These are phyloP conservation scores for Drosophila serrata DNA, from an alignment of 1,140 invertebrate species.

Conservation along the genomic window DNA sequence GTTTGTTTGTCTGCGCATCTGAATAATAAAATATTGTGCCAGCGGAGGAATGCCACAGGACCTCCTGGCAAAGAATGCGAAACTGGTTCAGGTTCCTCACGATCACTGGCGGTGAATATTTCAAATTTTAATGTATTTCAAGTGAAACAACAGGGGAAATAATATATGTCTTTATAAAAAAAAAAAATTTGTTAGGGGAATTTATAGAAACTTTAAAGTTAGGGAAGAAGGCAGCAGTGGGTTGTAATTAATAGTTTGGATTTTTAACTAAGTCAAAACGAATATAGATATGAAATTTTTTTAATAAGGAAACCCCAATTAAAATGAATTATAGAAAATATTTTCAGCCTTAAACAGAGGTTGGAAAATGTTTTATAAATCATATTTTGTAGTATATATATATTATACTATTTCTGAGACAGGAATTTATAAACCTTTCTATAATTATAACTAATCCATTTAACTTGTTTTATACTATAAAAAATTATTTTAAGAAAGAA, in stretches of 20 bases:
- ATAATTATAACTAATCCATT: neutral
- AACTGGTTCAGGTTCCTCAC: conserved; percentile 15
- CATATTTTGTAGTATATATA: neutral
- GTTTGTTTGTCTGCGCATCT: conserved; percentile 52
- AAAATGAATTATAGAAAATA: no score
- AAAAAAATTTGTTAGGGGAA: neutral
- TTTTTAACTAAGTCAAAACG: neutral
- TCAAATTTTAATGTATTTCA: neutral
- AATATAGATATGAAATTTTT: neutral
- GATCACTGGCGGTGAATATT: conserved; percentile 6
- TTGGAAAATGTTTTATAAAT: neutral
- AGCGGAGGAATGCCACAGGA: conserved; percentile 4
- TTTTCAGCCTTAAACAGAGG: no score
- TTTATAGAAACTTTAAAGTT: neutral
- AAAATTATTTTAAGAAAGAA: neutral
- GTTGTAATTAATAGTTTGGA: no score
- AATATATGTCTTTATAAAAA: neutral
- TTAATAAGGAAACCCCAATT: neutral
- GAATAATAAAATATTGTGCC: conserved; percentile 47
- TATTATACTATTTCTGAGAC: no score
- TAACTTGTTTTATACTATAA: neutral
- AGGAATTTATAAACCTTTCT: neutral
- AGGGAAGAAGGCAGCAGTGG: neutral
- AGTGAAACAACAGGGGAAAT: no score
- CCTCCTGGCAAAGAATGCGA: conserved; percentile 12